Base-by-base conservation (phyloP, 2,888 invertebrate genomes). In the Polydrusus tereticollis region DNA sequence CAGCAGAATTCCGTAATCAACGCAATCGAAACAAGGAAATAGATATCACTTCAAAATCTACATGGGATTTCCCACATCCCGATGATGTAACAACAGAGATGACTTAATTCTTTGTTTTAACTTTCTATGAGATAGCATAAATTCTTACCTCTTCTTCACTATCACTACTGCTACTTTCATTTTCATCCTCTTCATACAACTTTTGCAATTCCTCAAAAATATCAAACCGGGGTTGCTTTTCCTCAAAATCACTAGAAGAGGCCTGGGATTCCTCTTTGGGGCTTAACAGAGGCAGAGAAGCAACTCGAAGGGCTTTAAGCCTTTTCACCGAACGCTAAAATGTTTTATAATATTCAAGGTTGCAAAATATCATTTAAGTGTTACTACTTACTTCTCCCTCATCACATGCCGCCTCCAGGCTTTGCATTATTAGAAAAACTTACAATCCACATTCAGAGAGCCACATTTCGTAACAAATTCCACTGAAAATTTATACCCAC, bases 341-440 rank as follows among this genome's bases (percentile, higher is more conserved):
- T 55, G 8, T 29, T 2, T 64, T 21, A n/a, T n/a, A n/a, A n/a
- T n/a, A n/a, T n/a, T 8, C 38, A 1, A 57, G 29, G 55, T 55
- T 55, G 16, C n/a, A 60, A 62, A 12, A 6, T 55, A 73, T 73
- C 74, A 78, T 45, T 21, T 45, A 18, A 21, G 8, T 20, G 10
- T 45, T 16, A 41, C 0, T 78, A 86, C 88, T 87, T 85, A 89
- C 89, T 86, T 90, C 89, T 87, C 88, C 89, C 88, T 89, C 89
- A 87, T 89, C 88, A 87, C 88, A 88, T 88, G 88, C 88, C 86
- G 88, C 88, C 86, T 89, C 89, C 88, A 89, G 87, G 87, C 89
- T 89, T 89, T 89, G 89, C 90, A 90, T 90, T 86, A 87, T 90
- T 89, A 82, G 80, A 70, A 66, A 43, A 65, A 70, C 69, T 72